Conservation (phyloP, 2,888 invertebrate genomes). For the Dolichomitus sp. region DNA sequence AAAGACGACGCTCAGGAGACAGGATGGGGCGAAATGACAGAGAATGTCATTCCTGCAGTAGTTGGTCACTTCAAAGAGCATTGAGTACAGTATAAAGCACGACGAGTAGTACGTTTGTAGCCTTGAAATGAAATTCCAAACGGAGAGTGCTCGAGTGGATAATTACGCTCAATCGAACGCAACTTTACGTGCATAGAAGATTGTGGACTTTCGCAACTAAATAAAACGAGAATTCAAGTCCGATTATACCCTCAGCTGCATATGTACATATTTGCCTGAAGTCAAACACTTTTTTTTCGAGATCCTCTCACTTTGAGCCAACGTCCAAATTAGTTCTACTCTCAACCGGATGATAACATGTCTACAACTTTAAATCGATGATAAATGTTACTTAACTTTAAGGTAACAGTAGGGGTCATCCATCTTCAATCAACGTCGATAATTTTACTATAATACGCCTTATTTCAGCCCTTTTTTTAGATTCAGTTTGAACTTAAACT, state of each 20-base stretch:
- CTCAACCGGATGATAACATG: no score
- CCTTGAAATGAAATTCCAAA: slow-evolving; percentile 27
- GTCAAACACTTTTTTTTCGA: no score
- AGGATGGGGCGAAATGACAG: neutral
- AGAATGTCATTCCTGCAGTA: neutral
- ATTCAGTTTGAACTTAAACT: no score
- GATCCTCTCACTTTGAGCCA: no score
- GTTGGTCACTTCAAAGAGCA: slow-evolving; percentile 7
- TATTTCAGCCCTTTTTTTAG: no score
- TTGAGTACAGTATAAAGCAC: neutral
- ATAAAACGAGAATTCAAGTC: neutral
- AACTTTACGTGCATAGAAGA: neutral
- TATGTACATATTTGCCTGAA: neutral
- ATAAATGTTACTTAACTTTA: no score
- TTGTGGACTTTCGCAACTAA: neutral
- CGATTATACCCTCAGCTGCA: neutral
- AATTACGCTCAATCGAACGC: slow-evolving; percentile 28
- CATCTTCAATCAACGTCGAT: no score
- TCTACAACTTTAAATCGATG: no score
- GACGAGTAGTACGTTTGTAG: neutral
- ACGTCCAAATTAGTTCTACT: no score
- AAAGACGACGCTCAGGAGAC: neutral
- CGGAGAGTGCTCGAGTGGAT: neutral
- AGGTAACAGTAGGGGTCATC: no score
- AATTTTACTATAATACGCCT: no score